phyloP scores from a whole-genome alignment of 2,888 invertebrate species.

The Meandrusa payeni region DNA sequence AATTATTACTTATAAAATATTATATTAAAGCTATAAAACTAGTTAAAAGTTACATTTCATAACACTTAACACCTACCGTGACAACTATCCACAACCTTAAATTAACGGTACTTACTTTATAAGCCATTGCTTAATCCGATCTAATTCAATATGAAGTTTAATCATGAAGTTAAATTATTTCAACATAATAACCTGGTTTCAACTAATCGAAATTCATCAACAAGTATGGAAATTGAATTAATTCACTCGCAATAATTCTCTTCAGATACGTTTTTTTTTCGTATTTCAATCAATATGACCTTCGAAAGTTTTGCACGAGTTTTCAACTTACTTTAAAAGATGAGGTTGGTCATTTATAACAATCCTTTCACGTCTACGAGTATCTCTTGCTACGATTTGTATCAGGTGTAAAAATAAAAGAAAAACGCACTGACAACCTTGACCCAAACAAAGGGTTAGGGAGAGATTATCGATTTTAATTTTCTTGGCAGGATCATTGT shows the following conservation, averaged over 20 bases:
- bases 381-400: too few species aligned
- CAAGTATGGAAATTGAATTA: conserved; percentile 22
- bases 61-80: conserved; percentile 25
- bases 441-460: too few species aligned
- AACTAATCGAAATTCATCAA: conserved; percentile 21
- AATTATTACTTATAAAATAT: not conserved
- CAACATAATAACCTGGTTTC: conserved; percentile 24
- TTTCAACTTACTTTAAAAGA: too few species aligned
- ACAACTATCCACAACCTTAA: conserved; percentile 22
- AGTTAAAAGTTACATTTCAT: conserved; percentile 11
- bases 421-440: too few species aligned
- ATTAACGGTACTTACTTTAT: conserved; percentile 9
- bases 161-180: conserved; percentile 24
- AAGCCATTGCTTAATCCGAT: conserved; percentile 19
- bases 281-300: too few species aligned
- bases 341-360: too few species aligned
- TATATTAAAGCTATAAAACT: not conserved
- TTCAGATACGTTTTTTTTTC: conserved; percentile 9
- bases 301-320: conserved; percentile 4
- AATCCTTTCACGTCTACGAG: too few species aligned
- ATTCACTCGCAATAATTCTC: conserved; percentile 14
- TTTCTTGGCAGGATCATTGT: too few species aligned
- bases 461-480: too few species aligned
- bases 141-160: conserved; percentile 21
- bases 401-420: too few species aligned